Evolutionary conservation across 2,113 vertebrate species (phyloP).

Genomic region (Tenebrosternarchus preto): DNA sequence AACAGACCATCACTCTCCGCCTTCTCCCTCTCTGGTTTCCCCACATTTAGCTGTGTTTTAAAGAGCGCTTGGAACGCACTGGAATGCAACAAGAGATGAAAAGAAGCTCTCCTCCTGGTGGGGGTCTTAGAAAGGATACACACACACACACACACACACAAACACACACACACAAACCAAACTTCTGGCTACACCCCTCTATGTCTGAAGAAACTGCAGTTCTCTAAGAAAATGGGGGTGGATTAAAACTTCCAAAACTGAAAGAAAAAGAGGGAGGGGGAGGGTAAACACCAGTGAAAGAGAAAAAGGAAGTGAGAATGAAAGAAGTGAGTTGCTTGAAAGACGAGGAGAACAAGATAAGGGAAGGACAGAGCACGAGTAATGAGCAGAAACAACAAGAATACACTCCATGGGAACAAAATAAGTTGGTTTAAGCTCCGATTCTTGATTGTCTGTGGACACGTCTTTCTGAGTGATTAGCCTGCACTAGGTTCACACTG

Average conservation of each 20-base stretch:
- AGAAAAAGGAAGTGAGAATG: constrained; percentile 65
- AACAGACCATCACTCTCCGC: constrained; percentile 67
- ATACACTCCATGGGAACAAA: constrained; percentile 63
- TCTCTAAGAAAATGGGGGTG: constrained; percentile 58
- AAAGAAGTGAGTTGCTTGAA: constrained; percentile 60
- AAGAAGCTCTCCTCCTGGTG: constrained; percentile 67
- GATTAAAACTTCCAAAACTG: constrained; percentile 66
- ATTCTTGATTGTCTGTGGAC: neutral
- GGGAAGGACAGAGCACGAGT: constrained; percentile 53
- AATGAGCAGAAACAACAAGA: constrained; percentile 51
- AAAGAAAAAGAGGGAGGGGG: constrained; percentile 59
- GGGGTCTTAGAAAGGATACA: constrained; percentile 68
- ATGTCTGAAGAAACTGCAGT: constrained; percentile 28
- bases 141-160: constrained; percentile 68
- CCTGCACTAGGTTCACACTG: neutral
- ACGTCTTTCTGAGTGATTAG: neutral
- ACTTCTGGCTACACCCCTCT: constrained; percentile 61
- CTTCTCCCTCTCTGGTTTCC: constrained; percentile 59
- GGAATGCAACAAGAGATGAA: constrained; percentile 72
- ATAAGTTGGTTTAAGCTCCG: neutral
- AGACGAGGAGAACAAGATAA: constrained; percentile 57
- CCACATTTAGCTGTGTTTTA: constrained; percentile 65
- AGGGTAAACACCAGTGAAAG: constrained; percentile 66
- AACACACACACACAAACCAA: constrained; percentile 69
- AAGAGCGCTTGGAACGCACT: constrained; percentile 68